These are phyloP conservation scores for Balanococcus diminutus DNA, from an alignment of 2,888 invertebrate genomes.

Conservation along the genomic window DNA sequence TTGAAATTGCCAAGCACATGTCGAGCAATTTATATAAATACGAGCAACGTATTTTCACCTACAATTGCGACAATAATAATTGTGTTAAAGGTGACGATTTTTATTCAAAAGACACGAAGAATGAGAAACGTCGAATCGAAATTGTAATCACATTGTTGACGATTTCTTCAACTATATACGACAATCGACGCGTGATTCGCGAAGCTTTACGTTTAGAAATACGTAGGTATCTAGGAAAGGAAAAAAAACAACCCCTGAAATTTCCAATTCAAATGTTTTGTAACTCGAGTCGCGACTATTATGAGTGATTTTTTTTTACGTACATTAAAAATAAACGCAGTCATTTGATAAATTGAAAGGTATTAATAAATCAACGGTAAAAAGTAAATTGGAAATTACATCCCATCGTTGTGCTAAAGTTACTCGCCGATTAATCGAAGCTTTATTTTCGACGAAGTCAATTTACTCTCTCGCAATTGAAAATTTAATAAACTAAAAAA, in stretches of 20 bases:
- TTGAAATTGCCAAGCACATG: neutral
- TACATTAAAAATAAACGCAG: neutral
- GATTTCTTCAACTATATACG: neutral
- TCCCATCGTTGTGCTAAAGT: neutral
- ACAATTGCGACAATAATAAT: neutral
- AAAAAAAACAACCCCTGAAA: neutral
- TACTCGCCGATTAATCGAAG: slow-evolving; percentile 12
- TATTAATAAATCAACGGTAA: slow-evolving; percentile 18
- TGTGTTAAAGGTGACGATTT: neutral
- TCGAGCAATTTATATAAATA: neutral
- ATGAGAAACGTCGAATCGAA: neutral
- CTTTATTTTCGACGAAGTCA: neutral
- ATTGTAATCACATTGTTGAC: neutral
- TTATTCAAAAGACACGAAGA: neutral
- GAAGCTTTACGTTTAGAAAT: neutral
- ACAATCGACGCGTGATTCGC: neutral
- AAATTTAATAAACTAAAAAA: slow-evolving; percentile 23
- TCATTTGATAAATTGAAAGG: slow-evolving; percentile 18
- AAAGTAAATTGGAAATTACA: neutral
- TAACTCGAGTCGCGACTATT: neutral
- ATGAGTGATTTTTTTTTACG: neutral
- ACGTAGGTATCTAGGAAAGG: too few relatives aligned
- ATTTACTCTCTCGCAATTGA: neutral
- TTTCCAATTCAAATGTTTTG: neutral
- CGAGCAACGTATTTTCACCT: too few relatives aligned